Percentiles rank a stretch among this genome's conserved stretches.
These are phyloP conservation scores for Acanthacorydalis orientalis DNA, from an alignment of 2,888 invertebrate genomes.

Conservation along the genomic window DNA sequence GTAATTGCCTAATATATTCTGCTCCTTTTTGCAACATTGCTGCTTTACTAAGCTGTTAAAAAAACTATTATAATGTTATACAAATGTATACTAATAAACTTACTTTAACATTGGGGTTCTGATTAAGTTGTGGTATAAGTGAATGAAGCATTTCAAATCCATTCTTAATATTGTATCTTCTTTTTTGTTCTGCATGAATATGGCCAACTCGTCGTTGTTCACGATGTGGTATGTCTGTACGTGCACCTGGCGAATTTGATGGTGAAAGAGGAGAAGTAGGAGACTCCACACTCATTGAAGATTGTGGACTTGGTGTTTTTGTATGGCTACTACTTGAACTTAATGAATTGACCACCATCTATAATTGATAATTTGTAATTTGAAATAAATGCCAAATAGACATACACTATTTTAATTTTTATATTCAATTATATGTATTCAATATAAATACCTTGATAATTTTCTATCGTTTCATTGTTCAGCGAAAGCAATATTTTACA, in stretches of 20 bases:
- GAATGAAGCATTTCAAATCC: conserved; percentile 90
- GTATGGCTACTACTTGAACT: conserved; percentile 14
- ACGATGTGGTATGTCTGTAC: conserved; percentile 30
- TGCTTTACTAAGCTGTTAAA: conserved; percentile 69
- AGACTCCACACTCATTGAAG: conserved; percentile 30
- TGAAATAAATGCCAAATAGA: not conserved
- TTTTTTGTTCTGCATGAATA: conserved; percentile 90
- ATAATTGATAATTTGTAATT: not conserved
- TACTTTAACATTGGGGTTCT: conserved; percentile 80
- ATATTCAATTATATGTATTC: not conserved
- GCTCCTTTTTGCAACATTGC: conserved; percentile 95
- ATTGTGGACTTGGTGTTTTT: conserved; percentile 9
- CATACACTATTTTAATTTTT: not conserved
- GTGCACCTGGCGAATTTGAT: conserved; percentile 22
- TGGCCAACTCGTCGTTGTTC: conserved; percentile 74
- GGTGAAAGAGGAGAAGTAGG: conserved; percentile 41
- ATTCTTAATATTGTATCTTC: conserved; percentile 88
- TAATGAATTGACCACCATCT: conserved; percentile 13
- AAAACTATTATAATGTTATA: conserved; percentile 6
- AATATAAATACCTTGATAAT: not conserved
- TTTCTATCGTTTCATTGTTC: too few relatives aligned
- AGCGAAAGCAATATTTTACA: too few relatives aligned
- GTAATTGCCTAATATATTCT: conserved; percentile 81
- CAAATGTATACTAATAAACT: conserved; percentile 5
- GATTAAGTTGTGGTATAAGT: conserved; percentile 78